Percentiles rank a stretch among this genome's conserved stretches.
These are phyloP conservation scores for Alviniconcha strummeri DNA, from an alignment of 2,888 invertebrate genomes.

Conservation along the genomic window DNA sequence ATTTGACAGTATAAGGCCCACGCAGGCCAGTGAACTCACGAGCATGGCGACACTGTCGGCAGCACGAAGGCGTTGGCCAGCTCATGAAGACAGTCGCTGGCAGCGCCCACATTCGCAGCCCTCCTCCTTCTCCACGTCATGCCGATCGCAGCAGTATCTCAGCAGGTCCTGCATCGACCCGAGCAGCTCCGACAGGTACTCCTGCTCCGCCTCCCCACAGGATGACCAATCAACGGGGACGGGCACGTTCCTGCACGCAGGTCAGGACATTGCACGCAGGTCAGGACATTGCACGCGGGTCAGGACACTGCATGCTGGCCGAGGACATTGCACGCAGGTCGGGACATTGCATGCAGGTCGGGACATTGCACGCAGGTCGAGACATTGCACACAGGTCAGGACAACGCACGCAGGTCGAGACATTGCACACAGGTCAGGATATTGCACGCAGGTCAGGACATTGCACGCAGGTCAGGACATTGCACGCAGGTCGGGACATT, in stretches of 20 bases:
- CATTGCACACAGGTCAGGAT: no score
- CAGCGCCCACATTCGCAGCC: constrained; percentile 22
- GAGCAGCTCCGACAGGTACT: neutral
- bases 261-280: neutral
- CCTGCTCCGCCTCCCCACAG: constrained; percentile 2
- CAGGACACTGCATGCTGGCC: no score
- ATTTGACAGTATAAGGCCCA: no score
- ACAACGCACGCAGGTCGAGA: no score
- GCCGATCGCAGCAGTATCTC: neutral
- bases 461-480: no score
- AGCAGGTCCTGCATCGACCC: neutral
- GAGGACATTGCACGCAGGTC: no score
- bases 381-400: no score
- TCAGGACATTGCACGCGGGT: no score
- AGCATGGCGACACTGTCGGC: constrained; percentile 17
- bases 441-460: no score
- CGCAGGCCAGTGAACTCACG: constrained; percentile 4
- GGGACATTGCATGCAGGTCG: no score
- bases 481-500: no score
- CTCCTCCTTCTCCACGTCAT: neutral
- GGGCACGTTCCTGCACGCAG: neutral
- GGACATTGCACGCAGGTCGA: no score
- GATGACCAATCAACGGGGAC: neutral
- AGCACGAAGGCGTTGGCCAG: constrained; percentile 14
- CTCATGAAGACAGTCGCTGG: constrained; percentile 18